Evolutionary conservation across 1,140 invertebrate genomes (phyloP).

Genomic region (Sycophila sp.): DNA sequence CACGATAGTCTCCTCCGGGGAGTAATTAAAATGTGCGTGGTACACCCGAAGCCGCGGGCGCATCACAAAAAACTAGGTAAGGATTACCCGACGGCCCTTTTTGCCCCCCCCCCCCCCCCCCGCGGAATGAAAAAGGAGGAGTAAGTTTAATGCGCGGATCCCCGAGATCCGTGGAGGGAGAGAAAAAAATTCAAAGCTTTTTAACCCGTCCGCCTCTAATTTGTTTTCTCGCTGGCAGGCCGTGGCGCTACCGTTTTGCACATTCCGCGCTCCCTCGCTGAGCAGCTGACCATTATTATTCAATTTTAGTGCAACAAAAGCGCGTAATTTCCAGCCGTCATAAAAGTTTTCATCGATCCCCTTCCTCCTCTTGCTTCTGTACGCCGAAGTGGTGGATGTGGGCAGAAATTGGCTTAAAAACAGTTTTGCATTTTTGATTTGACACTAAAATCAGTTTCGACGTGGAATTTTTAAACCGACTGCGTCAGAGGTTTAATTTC

Average conservation of each 20-base stretch:
- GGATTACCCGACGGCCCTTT: constrained; percentile 3
- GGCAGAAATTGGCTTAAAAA: too few relatives aligned
- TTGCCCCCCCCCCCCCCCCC: too few relatives aligned
- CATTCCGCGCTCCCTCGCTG: not conserved
- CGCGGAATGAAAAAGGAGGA: not conserved
- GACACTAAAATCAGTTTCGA: too few relatives aligned
- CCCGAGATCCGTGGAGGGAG: not conserved
- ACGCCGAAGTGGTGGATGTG: too few relatives aligned
- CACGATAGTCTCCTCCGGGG: not conserved
- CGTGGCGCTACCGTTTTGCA: not conserved
- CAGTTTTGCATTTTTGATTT: too few relatives aligned
- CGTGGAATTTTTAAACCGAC: too few relatives aligned
- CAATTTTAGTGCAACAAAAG: not conserved
- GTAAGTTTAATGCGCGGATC: constrained; percentile 13
- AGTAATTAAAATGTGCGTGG: constrained; percentile 20
- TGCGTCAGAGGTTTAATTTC: too few relatives aligned
- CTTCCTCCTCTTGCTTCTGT: too few relatives aligned
- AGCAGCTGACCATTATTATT: not conserved
- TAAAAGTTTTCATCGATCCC: too few relatives aligned
- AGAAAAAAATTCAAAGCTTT: constrained; percentile 4
- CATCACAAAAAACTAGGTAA: constrained; percentile 11
- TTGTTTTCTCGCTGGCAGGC: constrained; percentile 13
- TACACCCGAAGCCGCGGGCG: not conserved
- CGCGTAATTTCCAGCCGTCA: not conserved
- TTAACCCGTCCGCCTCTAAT: not conserved